Percentiles rank a stretch among this genome's conserved stretches.
These are phyloP conservation scores for Chaetodon trifasciatus DNA, from an alignment of 2,797 vertebrate genomes.

Conservation along the genomic window DNA sequence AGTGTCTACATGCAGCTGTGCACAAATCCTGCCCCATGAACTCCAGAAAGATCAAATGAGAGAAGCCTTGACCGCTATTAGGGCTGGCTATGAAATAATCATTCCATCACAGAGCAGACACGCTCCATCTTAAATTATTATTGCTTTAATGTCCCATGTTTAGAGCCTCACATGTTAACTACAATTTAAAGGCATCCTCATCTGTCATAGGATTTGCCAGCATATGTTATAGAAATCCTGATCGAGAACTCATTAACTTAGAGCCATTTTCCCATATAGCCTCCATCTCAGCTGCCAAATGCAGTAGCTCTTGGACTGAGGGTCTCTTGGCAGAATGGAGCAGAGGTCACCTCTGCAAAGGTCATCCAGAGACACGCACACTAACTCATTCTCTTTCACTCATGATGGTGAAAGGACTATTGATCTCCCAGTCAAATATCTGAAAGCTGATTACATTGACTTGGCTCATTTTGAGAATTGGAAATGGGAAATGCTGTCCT, in stretches of 20 bases:
- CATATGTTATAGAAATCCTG: slow-evolving; percentile 36
- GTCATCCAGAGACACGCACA: slow-evolving; percentile 21
- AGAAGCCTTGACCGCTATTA: slow-evolving; percentile 22
- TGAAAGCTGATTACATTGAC: slow-evolving; percentile 52
- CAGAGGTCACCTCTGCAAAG: slow-evolving; percentile 52
- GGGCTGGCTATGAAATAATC: slow-evolving; percentile 12
- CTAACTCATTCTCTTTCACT: slow-evolving; percentile 25
- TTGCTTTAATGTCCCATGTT: slow-evolving; percentile 36
- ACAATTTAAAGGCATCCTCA: slow-evolving; percentile 23
- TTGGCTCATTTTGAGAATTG: slow-evolving; percentile 49
- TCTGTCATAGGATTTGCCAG: slow-evolving; percentile 13
- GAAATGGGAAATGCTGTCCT: slow-evolving; percentile 36
- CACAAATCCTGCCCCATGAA: slow-evolving; percentile 2
- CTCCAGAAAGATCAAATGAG: slow-evolving; percentile 8
- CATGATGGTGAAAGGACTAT: slow-evolving; percentile 45
- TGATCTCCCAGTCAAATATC: slow-evolving; percentile 44
- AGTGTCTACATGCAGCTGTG: not conserved
- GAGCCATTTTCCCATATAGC: not conserved
- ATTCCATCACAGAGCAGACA: slow-evolving; percentile 20
- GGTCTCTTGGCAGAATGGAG: slow-evolving; percentile 22
- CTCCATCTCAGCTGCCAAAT: slow-evolving; percentile 30
- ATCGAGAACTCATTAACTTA: slow-evolving; percentile 47
- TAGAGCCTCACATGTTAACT: slow-evolving; percentile 6
- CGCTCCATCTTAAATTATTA: slow-evolving; percentile 41
- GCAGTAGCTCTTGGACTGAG: slow-evolving; percentile 6